phyloP scores from a whole-genome alignment of 2,888 invertebrate species.

The Stenurella melanura region DNA sequence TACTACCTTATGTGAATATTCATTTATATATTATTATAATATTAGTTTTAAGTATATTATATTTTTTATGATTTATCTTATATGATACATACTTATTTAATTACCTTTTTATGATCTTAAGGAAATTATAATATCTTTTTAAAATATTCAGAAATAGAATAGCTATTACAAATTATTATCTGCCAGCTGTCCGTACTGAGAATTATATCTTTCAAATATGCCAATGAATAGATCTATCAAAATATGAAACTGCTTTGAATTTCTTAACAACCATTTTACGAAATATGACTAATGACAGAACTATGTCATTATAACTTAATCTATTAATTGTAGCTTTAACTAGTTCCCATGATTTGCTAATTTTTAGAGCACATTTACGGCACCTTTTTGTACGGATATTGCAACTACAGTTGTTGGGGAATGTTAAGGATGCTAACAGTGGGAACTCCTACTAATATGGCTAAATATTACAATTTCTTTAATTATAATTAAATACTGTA shows the following conservation, averaged over 20 bases:
- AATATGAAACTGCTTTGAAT: neutral
- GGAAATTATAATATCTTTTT: too few species aligned
- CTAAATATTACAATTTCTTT: slow-evolving; percentile 6
- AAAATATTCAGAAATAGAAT: too few species aligned
- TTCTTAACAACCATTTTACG: neutral
- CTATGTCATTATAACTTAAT: slow-evolving; percentile 26
- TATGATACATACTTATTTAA: too few species aligned
- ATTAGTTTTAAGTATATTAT: too few species aligned
- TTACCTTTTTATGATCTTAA: too few species aligned
- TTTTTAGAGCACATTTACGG: slow-evolving; percentile 17
- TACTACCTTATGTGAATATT: too few species aligned
- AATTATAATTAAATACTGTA: slow-evolving; percentile 12
- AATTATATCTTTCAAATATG: too few species aligned
- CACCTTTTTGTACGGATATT: slow-evolving; percentile 27
- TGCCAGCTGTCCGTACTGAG: too few species aligned
- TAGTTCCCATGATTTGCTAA: slow-evolving; percentile 34
- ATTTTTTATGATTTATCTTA: too few species aligned
- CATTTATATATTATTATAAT: too few species aligned
- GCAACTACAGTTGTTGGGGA: neutral
- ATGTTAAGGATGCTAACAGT: slow-evolving; percentile 18
- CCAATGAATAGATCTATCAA: too few species aligned
- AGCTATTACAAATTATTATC: too few species aligned
- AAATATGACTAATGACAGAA: slow-evolving; percentile 8
- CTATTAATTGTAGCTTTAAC: neutral
- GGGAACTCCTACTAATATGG: slow-evolving; percentile 23